phyloP scores from a whole-genome alignment of 2,888 invertebrate genomes.

The Podabrus alpinus region DNA sequence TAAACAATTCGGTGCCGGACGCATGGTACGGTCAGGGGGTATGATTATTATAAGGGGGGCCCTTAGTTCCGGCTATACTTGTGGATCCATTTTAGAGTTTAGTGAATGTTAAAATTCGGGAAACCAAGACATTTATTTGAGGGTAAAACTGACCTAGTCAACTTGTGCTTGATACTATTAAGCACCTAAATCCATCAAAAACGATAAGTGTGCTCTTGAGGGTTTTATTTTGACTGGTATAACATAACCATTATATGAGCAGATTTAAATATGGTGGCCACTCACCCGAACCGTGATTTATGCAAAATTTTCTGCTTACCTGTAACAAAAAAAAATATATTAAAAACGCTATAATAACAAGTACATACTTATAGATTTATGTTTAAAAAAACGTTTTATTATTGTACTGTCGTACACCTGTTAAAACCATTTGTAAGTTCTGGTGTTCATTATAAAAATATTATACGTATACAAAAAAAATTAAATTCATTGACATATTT shows the following conservation, averaged over 20 bases:
- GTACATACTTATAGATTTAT: background rate
- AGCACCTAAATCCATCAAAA: too few species aligned
- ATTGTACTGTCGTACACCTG: background rate
- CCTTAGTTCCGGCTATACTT: too few species aligned
- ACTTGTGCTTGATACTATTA: too few species aligned
- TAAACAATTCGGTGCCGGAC: background rate
- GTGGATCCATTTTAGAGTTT: too few species aligned
- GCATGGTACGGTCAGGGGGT: background rate
- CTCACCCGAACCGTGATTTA: background rate
- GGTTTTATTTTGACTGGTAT: background rate
- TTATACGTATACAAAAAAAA: background rate
- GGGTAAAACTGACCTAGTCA: too few species aligned
- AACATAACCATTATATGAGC: background rate
- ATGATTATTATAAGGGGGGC: too few species aligned
- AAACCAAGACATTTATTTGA: too few species aligned
- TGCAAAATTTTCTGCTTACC: background rate
- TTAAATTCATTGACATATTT: background rate
- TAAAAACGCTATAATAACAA: background rate
- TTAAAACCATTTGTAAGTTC: background rate
- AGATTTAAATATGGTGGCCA: too few species aligned
- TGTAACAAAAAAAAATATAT: conserved; percentile 4
- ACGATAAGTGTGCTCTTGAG: background rate
- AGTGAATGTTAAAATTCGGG: too few species aligned
- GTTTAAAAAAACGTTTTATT: background rate
- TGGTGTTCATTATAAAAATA: background rate